Evolutionary conservation across 2,113 vertebrate species (phyloP).

Genomic region (Cepphus grylle): DNA sequence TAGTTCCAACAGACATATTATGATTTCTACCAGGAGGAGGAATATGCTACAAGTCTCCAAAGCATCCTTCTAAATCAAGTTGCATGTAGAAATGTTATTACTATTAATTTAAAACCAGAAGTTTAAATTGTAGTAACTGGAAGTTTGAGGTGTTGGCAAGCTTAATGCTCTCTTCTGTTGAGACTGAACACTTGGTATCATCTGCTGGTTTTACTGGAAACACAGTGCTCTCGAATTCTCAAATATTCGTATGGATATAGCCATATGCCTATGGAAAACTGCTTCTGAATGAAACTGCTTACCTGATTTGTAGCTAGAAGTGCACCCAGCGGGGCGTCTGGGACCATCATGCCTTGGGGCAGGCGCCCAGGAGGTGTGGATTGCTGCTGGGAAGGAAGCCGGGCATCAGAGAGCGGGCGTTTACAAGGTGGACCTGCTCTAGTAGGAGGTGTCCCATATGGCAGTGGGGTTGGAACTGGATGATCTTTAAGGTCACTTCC

Average conservation of each 20-base stretch:
- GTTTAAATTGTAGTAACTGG: not conserved
- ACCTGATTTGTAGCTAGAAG: not conserved
- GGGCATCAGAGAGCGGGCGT: too few species aligned
- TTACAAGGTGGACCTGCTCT: too few species aligned
- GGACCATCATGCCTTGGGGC: too few species aligned
- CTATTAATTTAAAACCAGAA: not conserved
- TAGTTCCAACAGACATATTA: not conserved
- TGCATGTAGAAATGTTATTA: not conserved
- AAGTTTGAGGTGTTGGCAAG: not conserved
- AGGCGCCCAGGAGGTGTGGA: too few species aligned
- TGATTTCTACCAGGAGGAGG: not conserved
- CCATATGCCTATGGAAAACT: not conserved
- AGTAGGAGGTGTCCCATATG: too few species aligned
- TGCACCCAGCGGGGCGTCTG: too few species aligned
- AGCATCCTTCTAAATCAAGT: not conserved
- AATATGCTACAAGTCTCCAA: not conserved
- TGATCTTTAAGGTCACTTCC: too few species aligned
- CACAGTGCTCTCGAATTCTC: not conserved
- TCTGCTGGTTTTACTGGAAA: not conserved
- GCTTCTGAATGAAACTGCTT: not conserved
- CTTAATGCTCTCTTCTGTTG: not conserved
- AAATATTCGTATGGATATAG: not conserved
- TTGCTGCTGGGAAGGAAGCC: too few species aligned
- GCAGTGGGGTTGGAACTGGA: too few species aligned
- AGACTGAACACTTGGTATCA: not conserved